Evolutionary conservation across 2,888 invertebrate species (phyloP).

Genomic region (Leptinotarsa haldemani): DNA sequence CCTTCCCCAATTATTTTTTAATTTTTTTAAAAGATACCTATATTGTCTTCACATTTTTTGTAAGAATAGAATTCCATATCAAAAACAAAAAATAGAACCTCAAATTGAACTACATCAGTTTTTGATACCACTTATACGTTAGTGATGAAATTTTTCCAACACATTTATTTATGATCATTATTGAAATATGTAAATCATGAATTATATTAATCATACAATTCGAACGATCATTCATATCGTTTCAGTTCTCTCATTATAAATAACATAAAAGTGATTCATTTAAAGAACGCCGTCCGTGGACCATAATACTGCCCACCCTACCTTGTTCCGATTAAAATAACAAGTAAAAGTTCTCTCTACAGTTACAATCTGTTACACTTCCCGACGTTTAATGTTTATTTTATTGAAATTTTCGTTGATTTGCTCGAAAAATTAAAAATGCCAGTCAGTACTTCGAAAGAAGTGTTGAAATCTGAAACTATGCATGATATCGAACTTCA

Average conservation of each 20-base stretch:
- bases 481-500: conserved; percentile 33
- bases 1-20: too few species aligned
- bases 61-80: too few species aligned
- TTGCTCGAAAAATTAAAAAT: conserved; percentile 25
- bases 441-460: conserved; percentile 13
- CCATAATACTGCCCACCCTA: neutral
- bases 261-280: neutral
- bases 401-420: conserved; percentile 24
- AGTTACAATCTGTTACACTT: neutral
- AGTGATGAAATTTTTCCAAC: neutral
- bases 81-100: too few species aligned
- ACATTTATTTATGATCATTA: neutral
- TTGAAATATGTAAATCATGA: neutral
- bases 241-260: neutral
- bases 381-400: conserved; percentile 11
- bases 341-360: conserved; percentile 23
- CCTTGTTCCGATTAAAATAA: neutral
- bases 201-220: neutral
- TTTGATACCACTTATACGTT: too few species aligned
- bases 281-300: neutral
- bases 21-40: too few species aligned
- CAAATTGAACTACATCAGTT: too few species aligned
- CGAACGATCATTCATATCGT: neutral
- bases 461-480: conserved; percentile 22
- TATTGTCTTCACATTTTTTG: too few species aligned